phyloP scores from a whole-genome alignment of 2,888 invertebrate species.

The Chironomus riparius region DNA sequence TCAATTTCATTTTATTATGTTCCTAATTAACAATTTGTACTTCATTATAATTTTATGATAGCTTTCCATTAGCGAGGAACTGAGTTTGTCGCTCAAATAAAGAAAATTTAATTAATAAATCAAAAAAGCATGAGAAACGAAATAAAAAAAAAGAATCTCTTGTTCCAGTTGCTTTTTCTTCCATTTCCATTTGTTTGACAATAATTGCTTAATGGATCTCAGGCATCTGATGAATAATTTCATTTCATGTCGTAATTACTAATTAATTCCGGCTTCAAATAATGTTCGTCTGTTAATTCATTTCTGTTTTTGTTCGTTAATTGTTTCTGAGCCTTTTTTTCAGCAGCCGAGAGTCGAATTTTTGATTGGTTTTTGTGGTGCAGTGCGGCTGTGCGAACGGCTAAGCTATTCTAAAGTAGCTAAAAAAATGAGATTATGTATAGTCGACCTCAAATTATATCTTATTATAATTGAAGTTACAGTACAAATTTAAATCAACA shows the following conservation, averaged over 20 bases:
- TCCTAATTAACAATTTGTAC: not conserved
- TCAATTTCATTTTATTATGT: not conserved
- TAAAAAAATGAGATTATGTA: too few relatives aligned
- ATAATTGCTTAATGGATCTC: conserved; percentile 6
- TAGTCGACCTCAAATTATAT: too few relatives aligned
- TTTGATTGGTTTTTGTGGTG: too few relatives aligned
- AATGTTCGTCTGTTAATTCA: too few relatives aligned
- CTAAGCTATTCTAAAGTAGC: too few relatives aligned
- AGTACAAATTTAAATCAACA: too few relatives aligned
- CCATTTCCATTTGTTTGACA: not conserved
- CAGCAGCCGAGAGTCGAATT: too few relatives aligned
- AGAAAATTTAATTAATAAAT: not conserved
- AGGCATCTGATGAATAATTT: not conserved
- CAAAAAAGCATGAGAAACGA: not conserved
- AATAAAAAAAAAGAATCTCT: not conserved
- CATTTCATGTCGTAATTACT: not conserved
- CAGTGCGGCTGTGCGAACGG: too few relatives aligned
- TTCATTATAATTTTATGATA: not conserved
- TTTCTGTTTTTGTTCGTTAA: too few relatives aligned
- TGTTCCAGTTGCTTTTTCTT: not conserved
- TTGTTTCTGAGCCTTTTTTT: too few relatives aligned
- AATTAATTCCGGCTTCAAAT: not conserved
- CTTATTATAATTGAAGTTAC: too few relatives aligned
- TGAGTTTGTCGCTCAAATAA: not conserved
- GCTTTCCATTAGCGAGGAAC: too few relatives aligned